These are phyloP conservation scores for Danio jaintianensis DNA, from an alignment of 2,797 vertebrate species.

Conservation along the genomic window DNA sequence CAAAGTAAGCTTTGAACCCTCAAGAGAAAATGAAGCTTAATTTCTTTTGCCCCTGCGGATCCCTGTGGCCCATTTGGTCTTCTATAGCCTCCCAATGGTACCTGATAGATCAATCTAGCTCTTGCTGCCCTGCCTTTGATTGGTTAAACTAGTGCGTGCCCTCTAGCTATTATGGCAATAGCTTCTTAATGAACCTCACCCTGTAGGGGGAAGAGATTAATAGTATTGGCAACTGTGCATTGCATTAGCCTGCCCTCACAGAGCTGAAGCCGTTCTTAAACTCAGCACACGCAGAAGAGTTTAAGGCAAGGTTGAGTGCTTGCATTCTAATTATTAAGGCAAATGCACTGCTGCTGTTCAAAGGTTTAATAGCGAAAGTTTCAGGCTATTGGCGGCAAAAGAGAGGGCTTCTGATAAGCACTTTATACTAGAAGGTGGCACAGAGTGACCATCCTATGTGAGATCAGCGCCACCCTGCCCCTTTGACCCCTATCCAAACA, in stretches of 20 bases:
- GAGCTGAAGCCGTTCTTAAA: slow-evolving; percentile 29
- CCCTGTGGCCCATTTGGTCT: not conserved
- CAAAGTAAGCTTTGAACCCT: not conserved
- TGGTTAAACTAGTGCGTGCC: slow-evolving; percentile 71
- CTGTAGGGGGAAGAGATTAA: slow-evolving; percentile 73
- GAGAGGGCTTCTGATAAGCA: slow-evolving; percentile 1
- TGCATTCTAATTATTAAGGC: slow-evolving; percentile 51
- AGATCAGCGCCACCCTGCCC: not conserved
- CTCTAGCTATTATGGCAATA: slow-evolving; percentile 75
- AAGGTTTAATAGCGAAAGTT: not conserved
- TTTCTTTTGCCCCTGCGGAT: not conserved
- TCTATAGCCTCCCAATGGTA: not conserved
- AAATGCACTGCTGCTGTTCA: slow-evolving; percentile 4
- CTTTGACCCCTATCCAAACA: not conserved
- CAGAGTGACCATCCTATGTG: not conserved
- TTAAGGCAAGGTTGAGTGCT: slow-evolving; percentile 59
- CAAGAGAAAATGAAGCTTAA: not conserved
- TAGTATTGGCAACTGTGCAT: slow-evolving; percentile 65
- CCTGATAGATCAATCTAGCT: slow-evolving; percentile 64
- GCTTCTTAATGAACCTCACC: slow-evolving; percentile 74
- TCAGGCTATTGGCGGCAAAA: slow-evolving; percentile 5
- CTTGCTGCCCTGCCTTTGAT: slow-evolving; percentile 63
- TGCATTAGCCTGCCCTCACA: slow-evolving; percentile 60
- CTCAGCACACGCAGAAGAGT: slow-evolving; percentile 59
- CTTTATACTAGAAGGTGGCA: not conserved